A percentile compares a stretch with the other conserved stretches of the same genome.
These are phyloP conservation scores for Zaprionus camerounensis DNA, from an alignment of 1,140 invertebrate genomes.

Conservation along the genomic window DNA sequence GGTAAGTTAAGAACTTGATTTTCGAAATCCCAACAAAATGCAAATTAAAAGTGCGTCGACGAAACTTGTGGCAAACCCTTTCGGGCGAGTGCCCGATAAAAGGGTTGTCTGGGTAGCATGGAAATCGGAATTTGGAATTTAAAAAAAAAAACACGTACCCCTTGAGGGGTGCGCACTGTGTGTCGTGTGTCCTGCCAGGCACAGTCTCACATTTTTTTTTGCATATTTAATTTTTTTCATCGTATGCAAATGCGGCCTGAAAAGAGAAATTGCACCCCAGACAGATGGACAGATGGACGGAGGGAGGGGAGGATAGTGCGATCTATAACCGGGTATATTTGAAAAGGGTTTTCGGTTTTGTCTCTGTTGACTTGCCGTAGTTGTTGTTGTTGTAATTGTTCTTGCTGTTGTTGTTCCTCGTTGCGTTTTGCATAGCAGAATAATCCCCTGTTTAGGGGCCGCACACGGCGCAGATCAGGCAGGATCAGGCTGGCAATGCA, in stretches of 20 bases:
- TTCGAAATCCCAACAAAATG: slow-evolving; percentile 75
- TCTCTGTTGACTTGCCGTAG: slow-evolving; percentile 48
- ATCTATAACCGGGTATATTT: slow-evolving; percentile 38
- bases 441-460: slow-evolving; percentile 70
- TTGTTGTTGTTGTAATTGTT: slow-evolving; percentile 37
- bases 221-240: slow-evolving; percentile 67
- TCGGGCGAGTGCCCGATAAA: slow-evolving; percentile 50
- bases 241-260: slow-evolving; percentile 75
- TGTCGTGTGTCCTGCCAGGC: slow-evolving; percentile 78
- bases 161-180: slow-evolving; percentile 60
- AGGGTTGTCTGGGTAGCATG: slow-evolving; percentile 71
- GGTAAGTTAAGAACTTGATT: slow-evolving; percentile 78
- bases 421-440: slow-evolving; percentile 48
- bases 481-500: slow-evolving; percentile 16
- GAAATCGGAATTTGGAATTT: slow-evolving; percentile 39
- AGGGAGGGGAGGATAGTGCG: slow-evolving; percentile 8
- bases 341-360: slow-evolving; percentile 67
- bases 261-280: slow-evolving; percentile 50
- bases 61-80: slow-evolving; percentile 71
- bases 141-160: slow-evolving; percentile 51
- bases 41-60: slow-evolving; percentile 70
- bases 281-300: slow-evolving; percentile 1
- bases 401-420: slow-evolving; percentile 8
- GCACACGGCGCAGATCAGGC: slow-evolving; percentile 61
- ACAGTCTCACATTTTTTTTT: slow-evolving; percentile 69